Conservation (phyloP, 2,797 vertebrate genomes). For the Australoheros facetus region DNA sequence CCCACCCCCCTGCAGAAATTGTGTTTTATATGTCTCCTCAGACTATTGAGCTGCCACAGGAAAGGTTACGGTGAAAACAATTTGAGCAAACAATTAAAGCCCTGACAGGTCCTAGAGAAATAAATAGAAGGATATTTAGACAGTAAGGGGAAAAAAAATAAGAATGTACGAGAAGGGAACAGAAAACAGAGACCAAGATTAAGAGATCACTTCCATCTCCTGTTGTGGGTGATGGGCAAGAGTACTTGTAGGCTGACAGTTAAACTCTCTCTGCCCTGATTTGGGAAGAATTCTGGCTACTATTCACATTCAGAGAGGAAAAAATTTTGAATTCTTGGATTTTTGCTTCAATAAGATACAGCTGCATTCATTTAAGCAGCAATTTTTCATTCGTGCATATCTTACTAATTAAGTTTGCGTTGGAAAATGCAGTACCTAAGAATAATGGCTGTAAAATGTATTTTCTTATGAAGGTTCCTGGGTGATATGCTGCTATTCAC, state of each 20-base stretch:
- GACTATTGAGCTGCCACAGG: constrained; percentile 46
- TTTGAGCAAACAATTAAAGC: constrained; percentile 63
- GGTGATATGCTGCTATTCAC: constrained; percentile 1
- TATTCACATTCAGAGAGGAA: constrained; percentile 35
- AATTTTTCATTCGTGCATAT: constrained; percentile 67
- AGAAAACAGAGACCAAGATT: constrained; percentile 21
- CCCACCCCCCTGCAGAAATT: constrained; percentile 31
- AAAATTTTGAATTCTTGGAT: constrained; percentile 53
- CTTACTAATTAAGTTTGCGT: constrained; percentile 59
- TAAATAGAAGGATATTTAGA: not conserved
- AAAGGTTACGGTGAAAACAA: constrained; percentile 68
- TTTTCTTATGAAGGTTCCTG: constrained; percentile 9
- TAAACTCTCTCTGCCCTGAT: constrained; percentile 10
- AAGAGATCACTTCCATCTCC: constrained; percentile 43
- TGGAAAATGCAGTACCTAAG: constrained; percentile 19
- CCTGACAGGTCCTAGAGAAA: constrained; percentile 37
- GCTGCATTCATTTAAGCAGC: constrained; percentile 34
- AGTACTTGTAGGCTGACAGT: constrained; percentile 6
- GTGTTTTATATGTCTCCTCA: constrained; percentile 64
- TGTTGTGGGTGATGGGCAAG: constrained; percentile 22
- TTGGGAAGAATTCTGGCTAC: constrained; percentile 61
- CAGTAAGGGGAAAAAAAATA: not conserved
- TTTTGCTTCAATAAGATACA: constrained; percentile 43
- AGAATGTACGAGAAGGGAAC: not conserved
- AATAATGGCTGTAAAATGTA: constrained; percentile 31